A percentile compares a stretch with the other conserved stretches of the same genome.
Conservation (phyloP, 2,888 invertebrate genomes). For the Daptonema setosum region DNA sequence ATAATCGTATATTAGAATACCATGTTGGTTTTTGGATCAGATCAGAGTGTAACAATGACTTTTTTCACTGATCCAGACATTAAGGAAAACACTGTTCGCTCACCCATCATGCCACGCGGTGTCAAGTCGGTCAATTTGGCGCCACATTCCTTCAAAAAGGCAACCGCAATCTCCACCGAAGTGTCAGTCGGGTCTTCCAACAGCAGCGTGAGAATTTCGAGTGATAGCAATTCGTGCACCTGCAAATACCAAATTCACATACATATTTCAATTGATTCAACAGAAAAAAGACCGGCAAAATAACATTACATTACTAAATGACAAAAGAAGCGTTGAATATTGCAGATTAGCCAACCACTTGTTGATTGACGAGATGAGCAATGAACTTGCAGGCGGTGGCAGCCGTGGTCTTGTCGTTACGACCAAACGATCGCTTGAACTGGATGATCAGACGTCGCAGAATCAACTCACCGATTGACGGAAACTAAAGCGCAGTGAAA, state of each 20-base stretch:
- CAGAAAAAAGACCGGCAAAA: background rate
- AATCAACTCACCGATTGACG: constrained; percentile 78
- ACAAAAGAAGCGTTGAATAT: background rate
- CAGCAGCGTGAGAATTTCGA: constrained; percentile 74
- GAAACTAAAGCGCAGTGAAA: constrained; percentile 42
- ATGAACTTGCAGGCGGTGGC: constrained; percentile 75
- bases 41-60: too few relatives aligned
- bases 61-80: too few relatives aligned
- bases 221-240: constrained; percentile 78
- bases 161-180: constrained; percentile 85
- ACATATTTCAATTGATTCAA: background rate
- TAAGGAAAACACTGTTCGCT: background rate
- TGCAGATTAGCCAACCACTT: constrained; percentile 40
- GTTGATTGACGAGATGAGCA: constrained; percentile 87
- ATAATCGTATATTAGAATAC: too few relatives aligned
- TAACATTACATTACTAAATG: background rate
- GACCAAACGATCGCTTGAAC: constrained; percentile 71
- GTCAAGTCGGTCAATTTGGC: constrained; percentile 70
- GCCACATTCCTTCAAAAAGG: constrained; percentile 86
- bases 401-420: constrained; percentile 74
- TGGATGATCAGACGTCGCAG: constrained; percentile 71
- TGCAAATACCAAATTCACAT: too few relatives aligned
- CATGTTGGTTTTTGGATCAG: too few relatives aligned
- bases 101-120: constrained; percentile 15
- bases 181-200: constrained; percentile 89